A percentile compares a stretch with the other conserved stretches of the same genome.
phyloP scores from a whole-genome alignment of 2,113 vertebrate species.

The Cranoglanis bouderius region DNA sequence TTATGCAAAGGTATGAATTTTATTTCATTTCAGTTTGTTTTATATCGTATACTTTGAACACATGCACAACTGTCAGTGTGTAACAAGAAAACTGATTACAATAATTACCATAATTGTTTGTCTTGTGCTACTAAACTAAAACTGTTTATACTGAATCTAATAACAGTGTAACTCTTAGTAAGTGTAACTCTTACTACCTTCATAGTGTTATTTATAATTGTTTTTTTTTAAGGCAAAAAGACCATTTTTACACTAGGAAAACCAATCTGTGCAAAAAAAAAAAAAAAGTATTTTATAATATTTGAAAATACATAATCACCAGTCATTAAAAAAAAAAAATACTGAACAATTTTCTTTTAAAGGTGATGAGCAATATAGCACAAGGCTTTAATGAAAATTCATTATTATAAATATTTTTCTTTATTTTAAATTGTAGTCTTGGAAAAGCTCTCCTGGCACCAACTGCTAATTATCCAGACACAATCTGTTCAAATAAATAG shows the following conservation, averaged over 20 bases:
- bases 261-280: conserved; percentile 13
- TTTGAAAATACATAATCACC: conserved; percentile 22
- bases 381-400: conserved; percentile 1
- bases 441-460: neutral
- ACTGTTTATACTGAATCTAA: neutral
- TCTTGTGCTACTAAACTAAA: neutral
- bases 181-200: neutral
- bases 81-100: neutral
- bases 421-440: conserved; percentile 14
- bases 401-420: conserved; percentile 10
- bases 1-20: conserved; percentile 15
- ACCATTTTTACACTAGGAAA: neutral
- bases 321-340: neutral
- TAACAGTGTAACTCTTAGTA: too few species aligned
- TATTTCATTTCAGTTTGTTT: neutral
- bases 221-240: neutral
- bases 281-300: neutral
- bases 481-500: conserved; percentile 31
- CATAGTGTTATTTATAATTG: neutral
- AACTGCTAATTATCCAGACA: neutral
- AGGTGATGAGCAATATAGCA: neutral
- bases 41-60: neutral
- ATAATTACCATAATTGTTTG: neutral
- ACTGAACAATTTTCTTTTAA: neutral
- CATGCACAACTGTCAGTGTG: conserved; percentile 20